Evolutionary conservation across 2,797 vertebrate species (phyloP).

Genomic region (Gallinago solitaria): DNA sequence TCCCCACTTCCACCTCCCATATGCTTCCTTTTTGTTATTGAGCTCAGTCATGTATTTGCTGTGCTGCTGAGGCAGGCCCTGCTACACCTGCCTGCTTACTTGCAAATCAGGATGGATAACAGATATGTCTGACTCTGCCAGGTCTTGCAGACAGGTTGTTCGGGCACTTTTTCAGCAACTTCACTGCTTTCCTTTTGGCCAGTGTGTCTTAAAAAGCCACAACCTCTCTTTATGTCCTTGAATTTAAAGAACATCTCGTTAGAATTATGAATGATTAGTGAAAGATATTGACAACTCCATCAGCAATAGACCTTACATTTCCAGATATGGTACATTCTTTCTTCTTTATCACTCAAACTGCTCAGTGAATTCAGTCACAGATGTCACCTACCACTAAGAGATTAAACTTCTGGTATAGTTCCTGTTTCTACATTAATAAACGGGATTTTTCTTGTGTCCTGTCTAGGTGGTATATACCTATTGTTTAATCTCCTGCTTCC

Average conservation of each 20-base stretch:
- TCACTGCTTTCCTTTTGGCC: neutral
- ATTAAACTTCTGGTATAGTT: neutral
- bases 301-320: neutral
- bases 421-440: neutral
- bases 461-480: neutral
- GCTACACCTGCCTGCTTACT: neutral
- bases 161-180: neutral
- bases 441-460: neutral
- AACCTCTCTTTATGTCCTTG: neutral
- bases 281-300: neutral
- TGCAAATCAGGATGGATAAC: neutral
- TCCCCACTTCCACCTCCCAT: neutral
- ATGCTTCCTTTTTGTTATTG: neutral
- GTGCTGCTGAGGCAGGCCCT: neutral
- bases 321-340: neutral
- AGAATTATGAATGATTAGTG: neutral
- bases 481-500: neutral
- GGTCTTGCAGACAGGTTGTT: neutral
- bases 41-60: neutral
- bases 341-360: neutral
- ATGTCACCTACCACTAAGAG: neutral
- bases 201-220: neutral
- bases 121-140: neutral
- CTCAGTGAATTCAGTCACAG: neutral
- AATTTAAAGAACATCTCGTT: neutral